Base-by-base conservation (phyloP, 1,140 invertebrate species). In the Anastatus disparis region DNA sequence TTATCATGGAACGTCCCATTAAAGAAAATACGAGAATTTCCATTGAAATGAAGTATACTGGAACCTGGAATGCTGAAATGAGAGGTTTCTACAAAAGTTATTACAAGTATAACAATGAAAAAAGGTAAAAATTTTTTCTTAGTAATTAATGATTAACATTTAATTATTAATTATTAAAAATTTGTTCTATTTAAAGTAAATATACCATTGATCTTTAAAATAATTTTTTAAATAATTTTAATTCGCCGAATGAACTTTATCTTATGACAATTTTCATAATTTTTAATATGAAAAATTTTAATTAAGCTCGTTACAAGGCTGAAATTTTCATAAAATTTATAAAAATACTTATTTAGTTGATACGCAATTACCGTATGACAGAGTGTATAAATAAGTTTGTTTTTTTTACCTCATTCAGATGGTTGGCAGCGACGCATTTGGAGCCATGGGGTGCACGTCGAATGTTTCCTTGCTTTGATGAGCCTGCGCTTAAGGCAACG, bases 41-140 rank as follows among this genome's bases (percentile, higher is more conserved):
- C 10, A 80, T 90, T 24, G 80, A 80, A 9, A 87, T 91, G 48
- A 46, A 66, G 0, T 91, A 89, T 61, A 82, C 58, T 2, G 89
- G 90, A 53, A 72, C 77, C 0, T 85, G 91, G 66, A 85, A 87
- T 70, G 79, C 87, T 13, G 89, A 90, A 67, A 86, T 92, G 79
- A 86, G 88, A 52, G 95, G 95, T 50, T 95, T 96, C 81, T 96
- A 96, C 77, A 89, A 89, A 59, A 94, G 92, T 79, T 90, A 85
- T 35, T 97, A 96, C 75, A 81, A 83, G 9, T 82, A 89, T 44
- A 67, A 74, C 7, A 70, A 80, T 8, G 83, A 78, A 29, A 85
- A 72, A 35, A 84, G 80, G 84, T 89, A 79, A 35, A 44, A 4
- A 10, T 35, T 35, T 10, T 35, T 64, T 22, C 26, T 53, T 44